Percentiles rank a stretch among this genome's conserved stretches.
Evolutionary conservation across 2,113 vertebrate species (phyloP).

Genomic region (Aepyceros melampus): DNA sequence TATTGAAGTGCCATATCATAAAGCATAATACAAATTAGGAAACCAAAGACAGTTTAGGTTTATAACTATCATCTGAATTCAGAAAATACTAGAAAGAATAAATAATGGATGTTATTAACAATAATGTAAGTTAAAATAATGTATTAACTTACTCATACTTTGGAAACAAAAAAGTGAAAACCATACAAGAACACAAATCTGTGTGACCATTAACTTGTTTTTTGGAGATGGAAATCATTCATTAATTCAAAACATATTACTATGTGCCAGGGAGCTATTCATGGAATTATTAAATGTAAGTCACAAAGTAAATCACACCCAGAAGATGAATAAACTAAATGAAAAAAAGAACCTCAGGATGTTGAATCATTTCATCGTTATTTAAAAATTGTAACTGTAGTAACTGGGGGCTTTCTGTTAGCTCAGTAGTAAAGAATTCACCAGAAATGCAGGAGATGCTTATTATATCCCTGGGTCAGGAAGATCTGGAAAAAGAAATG

Average conservation of each 20-base stretch:
- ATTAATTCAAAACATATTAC: background rate
- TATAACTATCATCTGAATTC: background rate
- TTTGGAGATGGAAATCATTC: background rate
- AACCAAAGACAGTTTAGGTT: background rate
- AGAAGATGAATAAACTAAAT: background rate
- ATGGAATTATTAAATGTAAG: background rate
- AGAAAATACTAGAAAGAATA: background rate
- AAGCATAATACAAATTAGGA: background rate
- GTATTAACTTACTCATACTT: background rate
- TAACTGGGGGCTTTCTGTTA: background rate
- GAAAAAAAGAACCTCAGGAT: background rate
- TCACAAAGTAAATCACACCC: background rate
- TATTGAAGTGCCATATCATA: background rate
- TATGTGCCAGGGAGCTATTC: background rate
- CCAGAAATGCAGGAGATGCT: background rate
- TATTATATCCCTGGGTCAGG: background rate
- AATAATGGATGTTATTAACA: background rate
- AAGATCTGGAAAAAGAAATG: background rate
- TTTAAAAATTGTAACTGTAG: background rate
- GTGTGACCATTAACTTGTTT: background rate
- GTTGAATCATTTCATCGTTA: background rate
- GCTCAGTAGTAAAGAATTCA: background rate
- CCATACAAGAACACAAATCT: background rate
- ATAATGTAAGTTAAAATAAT: no score
- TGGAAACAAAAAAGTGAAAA: background rate